Evolutionary conservation across 2,797 vertebrate species (phyloP).

Genomic region (Acipenser transmontanus): DNA sequence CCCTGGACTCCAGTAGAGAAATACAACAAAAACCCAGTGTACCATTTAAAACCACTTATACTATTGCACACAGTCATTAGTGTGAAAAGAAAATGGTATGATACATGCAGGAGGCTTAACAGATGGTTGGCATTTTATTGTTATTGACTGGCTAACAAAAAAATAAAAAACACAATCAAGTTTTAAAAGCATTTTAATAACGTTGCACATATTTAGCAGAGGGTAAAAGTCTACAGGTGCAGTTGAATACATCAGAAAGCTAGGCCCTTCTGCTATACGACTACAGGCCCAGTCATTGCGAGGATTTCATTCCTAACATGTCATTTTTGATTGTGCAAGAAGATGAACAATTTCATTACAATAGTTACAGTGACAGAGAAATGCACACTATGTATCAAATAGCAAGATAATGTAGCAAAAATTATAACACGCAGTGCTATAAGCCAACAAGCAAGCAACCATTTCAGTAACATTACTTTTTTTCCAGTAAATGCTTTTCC

Average conservation of each 20-base stretch:
- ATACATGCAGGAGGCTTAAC: too few species aligned
- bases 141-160: too few species aligned
- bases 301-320: slow-evolving; percentile 80
- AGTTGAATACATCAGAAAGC: slow-evolving; percentile 68
- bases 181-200: slow-evolving; percentile 83
- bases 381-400: slow-evolving; percentile 92
- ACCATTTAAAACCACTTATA: too few species aligned
- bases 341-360: slow-evolving; percentile 86
- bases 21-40: too few species aligned
- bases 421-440: slow-evolving; percentile 81
- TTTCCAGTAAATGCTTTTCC: slow-evolving; percentile 81
- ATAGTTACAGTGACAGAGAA: slow-evolving; percentile 87
- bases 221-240: slow-evolving; percentile 78
- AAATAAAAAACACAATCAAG: too few species aligned
- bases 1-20: too few species aligned
- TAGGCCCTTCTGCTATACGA: slow-evolving; percentile 65
- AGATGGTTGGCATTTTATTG: too few species aligned
- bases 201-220: slow-evolving; percentile 80
- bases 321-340: slow-evolving; percentile 80
- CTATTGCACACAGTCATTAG: too few species aligned
- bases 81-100: too few species aligned
- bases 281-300: slow-evolving; percentile 68
- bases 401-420: slow-evolving; percentile 80
- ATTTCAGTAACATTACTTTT: slow-evolving; percentile 75
- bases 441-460: slow-evolving; percentile 81